Evolutionary conservation across 1,140 invertebrate species (phyloP), one percentile per base, ranked within the genome.

Genomic region (Saxidomus purpurata): DNA sequence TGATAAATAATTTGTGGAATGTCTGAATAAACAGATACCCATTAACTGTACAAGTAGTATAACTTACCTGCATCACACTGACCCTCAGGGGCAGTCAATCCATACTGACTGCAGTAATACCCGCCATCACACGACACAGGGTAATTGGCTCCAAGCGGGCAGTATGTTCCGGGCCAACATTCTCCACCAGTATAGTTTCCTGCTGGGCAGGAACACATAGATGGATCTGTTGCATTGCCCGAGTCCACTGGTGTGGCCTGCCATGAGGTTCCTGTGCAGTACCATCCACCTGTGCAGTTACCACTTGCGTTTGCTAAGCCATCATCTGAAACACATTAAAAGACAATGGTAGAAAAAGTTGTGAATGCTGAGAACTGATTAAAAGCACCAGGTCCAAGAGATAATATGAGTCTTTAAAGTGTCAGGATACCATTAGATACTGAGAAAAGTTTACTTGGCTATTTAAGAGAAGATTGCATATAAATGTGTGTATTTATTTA

Each of bases 141-240:
- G 81, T 94, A 94, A 67, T 83, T 77, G 34, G 92, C 55, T 2
- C 94, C 94, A 34, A 67, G 71, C 3, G 93, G 93, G 85, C 94
- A 95, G 86, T 94, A 95, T 11, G 94, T 94, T 6, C 94, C 94
- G n/a, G 94, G 93, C 94, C 93, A 94, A 90, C 94, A 95, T 81
- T 93, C 85, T n/a, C 94, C 94, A 43, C 94, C 94, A 36, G 93
- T 95, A 86, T 94, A 94, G 91, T 94, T 94, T 52, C 89, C 89
- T 9, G 91, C 55, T 28, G 94, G 94, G 82, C 94, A 95, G 40
- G 90, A 92, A 74, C 94, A 95, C 59, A 91, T 90, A 0, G 94
- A 83, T 8, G 94, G 88, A 55, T 86, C 86, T 19, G 93, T 94
- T 1, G 92, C 85, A 71, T 94, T 94, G 59, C 76, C 82, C 9